Evolutionary conservation across 1,140 invertebrate species (phyloP), one percentile per base, ranked within the genome.

Genomic region (Sitodiplosis mosellana): DNA sequence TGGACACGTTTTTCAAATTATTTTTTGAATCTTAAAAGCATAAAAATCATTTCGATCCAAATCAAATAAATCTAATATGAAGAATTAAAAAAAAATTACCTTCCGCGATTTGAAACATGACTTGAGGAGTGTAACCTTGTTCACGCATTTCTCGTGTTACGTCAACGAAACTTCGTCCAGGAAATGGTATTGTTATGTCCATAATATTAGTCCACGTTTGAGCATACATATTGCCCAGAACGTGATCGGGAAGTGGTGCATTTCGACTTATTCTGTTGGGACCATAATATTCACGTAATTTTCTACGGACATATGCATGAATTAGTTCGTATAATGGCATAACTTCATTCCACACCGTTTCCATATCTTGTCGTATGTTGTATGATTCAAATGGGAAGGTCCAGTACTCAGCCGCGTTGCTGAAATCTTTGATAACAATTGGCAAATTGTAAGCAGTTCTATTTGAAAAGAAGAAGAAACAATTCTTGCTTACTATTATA

Each of bases 211-310:
- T 74, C 87, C 87, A 92, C 11, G 80, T 81, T 60, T 92, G 87
- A 0, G 72, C 83, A 80, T 84, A 91, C 77, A 90, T 87, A 56
- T 91, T 88, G 7, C 87, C 86, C 50, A 94, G 70, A 38, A 96
- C 74, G 60, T 95, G 90, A 0, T 88, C 88, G 0, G 91, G 90
- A 44, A 96, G 76, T 0, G 88, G 86, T 0, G 88, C 86, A 33
- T 83, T 77, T 1, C 75, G 63, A 48, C 75, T 81, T 19, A 89
- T 80, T 53, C 80, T 76, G 59, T 86, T 83, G 0, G 83, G 82
- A 4, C 84, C 84, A 56, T 88, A 88, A 41, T 78, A 71, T 58
- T 88, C 78, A 19, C 81, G 72, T 15, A 96, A 69, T 59, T 83
- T 83, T 49, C 79, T 75, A 20, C 90, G 72, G 0, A 93, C 80